Conservation (phyloP, 1,140 invertebrate genomes). For the Temnothorax curvispinosus region DNA sequence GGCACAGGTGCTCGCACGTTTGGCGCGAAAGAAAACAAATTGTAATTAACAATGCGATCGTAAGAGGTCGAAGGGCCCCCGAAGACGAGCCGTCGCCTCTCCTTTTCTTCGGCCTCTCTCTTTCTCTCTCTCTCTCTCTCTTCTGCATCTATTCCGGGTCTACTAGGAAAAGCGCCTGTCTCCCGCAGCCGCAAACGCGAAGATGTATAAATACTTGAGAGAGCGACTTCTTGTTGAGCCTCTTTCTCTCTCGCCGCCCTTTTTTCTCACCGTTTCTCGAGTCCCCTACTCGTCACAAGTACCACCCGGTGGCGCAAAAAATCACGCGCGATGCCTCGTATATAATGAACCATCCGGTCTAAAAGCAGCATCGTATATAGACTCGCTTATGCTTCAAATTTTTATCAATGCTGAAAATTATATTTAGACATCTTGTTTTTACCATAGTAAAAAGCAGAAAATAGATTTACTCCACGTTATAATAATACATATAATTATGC, state of each 20-base stretch:
- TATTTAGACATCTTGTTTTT: neutral
- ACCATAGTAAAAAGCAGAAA: neutral
- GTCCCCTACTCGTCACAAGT: conserved; percentile 36
- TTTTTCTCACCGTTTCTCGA: conserved; percentile 25
- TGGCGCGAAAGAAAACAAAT: conserved; percentile 69
- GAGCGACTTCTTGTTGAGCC: neutral
- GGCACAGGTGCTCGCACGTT: conserved; percentile 68
- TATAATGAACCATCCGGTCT: conserved; percentile 48
- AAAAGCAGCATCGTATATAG: conserved; percentile 26
- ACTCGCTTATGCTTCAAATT: neutral
- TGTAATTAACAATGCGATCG: conserved; percentile 65
- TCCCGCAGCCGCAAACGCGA: conserved; percentile 65
- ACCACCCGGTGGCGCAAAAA: conserved; percentile 59
- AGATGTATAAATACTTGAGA: conserved; percentile 73
- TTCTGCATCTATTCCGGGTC: conserved; percentile 77
- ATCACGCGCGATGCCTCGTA: conserved; percentile 31
- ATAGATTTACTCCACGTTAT: neutral
- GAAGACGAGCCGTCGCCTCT: conserved; percentile 19
- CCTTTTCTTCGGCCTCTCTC: conserved; percentile 48
- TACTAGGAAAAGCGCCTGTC: conserved; percentile 78
- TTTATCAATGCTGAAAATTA: neutral
- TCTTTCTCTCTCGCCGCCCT: conserved; percentile 16
- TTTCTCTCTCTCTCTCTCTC: conserved; percentile 1
- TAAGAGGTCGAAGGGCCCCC: conserved; percentile 33
- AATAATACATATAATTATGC: neutral